Evolutionary conservation across 2,888 invertebrate genomes (phyloP), one percentile per base, ranked within the genome.

Genomic region (Temnothorax ravouxi): DNA sequence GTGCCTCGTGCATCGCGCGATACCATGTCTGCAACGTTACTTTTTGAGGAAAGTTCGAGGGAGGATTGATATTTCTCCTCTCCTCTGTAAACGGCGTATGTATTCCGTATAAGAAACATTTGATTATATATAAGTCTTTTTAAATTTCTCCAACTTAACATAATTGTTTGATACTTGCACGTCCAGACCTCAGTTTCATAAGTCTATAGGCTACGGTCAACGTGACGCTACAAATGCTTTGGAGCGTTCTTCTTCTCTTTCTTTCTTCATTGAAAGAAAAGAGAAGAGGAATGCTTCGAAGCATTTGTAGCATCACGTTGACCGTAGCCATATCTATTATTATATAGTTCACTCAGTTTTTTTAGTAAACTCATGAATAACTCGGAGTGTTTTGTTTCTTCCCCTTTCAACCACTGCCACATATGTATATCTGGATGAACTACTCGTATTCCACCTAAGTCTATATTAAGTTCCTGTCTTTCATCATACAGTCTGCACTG

Each of bases 1-100:
- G 64, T 21, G 64, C 25, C 41, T 52, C 21, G 66, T 25, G 54
- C 69, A 52, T 69, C 69, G 52, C 25, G 34, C 56, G 56, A 71
- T 79, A 79, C 47, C 72, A 59, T 47, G 44, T 6, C n/a, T 34
- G 44, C 13, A n/a, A 71, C 54, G 25, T 54, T 69, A 25, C 6
- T 69, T 56, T 25, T 25, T 21, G 29, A n/a, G n/a, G 13, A 5
- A 71, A 71, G 34, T 71, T 47, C 21, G 56, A 69, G 34, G 34
- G 29, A 52, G 6, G 52, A 75, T 52, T n/a, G 13, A 11, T 25
- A 25, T 41, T 13, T 0, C 5, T n/a, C 1, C 21, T 2, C 5
- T 5, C 18, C 18, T 18, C 50, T 50, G 50, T 34, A 21, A 38
- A 64, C 44, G 3, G 34, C 15, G 21, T 9, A 11, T 11, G 29